Percentiles rank a stretch among this genome's conserved stretches.
phyloP scores from a whole-genome alignment of 2,797 vertebrate genomes.

The Babyrousa celebensis region DNA sequence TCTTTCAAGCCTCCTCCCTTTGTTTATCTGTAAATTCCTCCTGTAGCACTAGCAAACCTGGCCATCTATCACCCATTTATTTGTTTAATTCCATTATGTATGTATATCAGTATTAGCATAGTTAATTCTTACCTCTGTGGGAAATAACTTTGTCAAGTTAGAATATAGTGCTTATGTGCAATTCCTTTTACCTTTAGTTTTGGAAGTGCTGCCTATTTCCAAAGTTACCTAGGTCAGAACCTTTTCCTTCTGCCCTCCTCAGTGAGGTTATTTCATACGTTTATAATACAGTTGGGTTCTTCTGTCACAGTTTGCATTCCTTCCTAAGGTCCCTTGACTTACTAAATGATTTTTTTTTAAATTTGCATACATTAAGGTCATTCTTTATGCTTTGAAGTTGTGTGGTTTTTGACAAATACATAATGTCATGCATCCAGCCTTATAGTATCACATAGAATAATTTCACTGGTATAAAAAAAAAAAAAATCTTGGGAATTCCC shows the following conservation, averaged over 20 bases:
- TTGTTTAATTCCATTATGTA: conserved; percentile 14
- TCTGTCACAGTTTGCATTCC: neutral
- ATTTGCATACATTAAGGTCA: neutral
- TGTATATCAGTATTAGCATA: neutral
- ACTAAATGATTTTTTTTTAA: neutral
- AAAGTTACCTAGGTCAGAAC: neutral
- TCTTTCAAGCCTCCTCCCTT: neutral
- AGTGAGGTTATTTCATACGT: conserved; percentile 17
- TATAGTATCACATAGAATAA: neutral
- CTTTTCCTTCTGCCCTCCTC: neutral
- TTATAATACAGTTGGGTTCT: neutral
- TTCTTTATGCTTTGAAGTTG: conserved; percentile 48
- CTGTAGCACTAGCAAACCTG: neutral
- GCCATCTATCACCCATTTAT: neutral
- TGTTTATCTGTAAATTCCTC: conserved; percentile 9
- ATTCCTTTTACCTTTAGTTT: conserved; percentile 38
- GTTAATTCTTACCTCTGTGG: neutral
- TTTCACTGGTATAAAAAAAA: neutral
- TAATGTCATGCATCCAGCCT: neutral
- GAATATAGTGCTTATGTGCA: neutral
- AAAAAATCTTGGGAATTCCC: too few species aligned
- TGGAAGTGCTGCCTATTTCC: neutral
- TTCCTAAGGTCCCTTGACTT: neutral
- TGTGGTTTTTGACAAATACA: conserved; percentile 10
- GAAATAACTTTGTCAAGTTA: neutral